Percentiles rank a stretch among this genome's conserved stretches.
These are phyloP conservation scores for Rhagium mordax DNA, from an alignment of 2,888 invertebrate genomes.

Conservation along the genomic window DNA sequence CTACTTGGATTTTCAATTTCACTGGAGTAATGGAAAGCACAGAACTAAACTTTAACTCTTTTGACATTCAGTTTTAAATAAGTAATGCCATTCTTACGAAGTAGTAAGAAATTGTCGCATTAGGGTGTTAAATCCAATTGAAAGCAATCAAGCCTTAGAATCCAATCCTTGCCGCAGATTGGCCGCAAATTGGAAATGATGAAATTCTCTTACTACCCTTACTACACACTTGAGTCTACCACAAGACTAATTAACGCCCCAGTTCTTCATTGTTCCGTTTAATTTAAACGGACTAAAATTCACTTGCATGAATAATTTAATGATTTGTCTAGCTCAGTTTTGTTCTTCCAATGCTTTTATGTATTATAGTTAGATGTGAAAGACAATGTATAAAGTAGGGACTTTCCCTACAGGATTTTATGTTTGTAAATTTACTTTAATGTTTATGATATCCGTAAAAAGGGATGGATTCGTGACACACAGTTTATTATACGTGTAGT, in stretches of 20 bases:
- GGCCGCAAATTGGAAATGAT: constrained; percentile 47
- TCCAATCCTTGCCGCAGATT: constrained; percentile 43
- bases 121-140: constrained; percentile 35
- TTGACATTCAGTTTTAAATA: not conserved
- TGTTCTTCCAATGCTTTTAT: not conserved
- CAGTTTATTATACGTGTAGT: too few relatives aligned
- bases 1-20: too few relatives aligned
- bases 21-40: too few relatives aligned
- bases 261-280: constrained; percentile 28
- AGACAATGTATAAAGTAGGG: not conserved
- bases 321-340: constrained; percentile 16
- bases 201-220: constrained; percentile 37
- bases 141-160: constrained; percentile 39
- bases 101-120: constrained; percentile 14
- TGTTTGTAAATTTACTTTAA: not conserved
- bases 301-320: constrained; percentile 17
- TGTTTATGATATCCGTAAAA: too few relatives aligned
- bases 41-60: too few relatives aligned
- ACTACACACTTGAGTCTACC: constrained; percentile 15
- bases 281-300: constrained; percentile 24
- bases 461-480: too few relatives aligned
- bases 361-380: not conserved
- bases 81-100: not conserved
- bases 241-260: constrained; percentile 30
- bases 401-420: not conserved